A percentile compares a stretch with the other conserved stretches of the same genome.
Evolutionary conservation across 2,888 invertebrate species (phyloP).

Genomic region (Leucozona laternaria): DNA sequence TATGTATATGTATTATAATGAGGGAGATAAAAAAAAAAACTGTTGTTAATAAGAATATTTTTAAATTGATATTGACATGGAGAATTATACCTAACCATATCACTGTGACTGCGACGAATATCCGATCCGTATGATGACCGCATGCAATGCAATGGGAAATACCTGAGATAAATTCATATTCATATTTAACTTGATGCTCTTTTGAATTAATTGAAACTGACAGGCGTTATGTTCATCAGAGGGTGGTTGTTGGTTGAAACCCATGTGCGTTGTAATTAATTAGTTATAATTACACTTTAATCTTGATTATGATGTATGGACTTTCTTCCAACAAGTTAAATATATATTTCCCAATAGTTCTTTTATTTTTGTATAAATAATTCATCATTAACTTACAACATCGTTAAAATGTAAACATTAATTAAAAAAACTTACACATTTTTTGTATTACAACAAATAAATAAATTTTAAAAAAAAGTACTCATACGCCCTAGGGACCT

Average conservation of each 20-base stretch:
- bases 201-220: slow-evolving; percentile 32
- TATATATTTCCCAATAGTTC: background rate
- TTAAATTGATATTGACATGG: slow-evolving; percentile 8
- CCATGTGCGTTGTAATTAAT: slow-evolving; percentile 21
- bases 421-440: background rate
- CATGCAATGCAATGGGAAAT: slow-evolving; percentile 40
- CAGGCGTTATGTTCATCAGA: background rate
- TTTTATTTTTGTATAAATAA: background rate
- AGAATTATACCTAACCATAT: slow-evolving; percentile 6
- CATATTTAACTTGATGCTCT: background rate
- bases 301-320: background rate
- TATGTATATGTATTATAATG: too few relatives aligned
- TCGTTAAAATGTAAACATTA: background rate
- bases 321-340: background rate
- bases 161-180: slow-evolving; percentile 21
- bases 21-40: background rate
- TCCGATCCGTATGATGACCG: slow-evolving; percentile 35
- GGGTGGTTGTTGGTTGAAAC: background rate
- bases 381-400: background rate
- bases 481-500: background rate
- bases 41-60: slow-evolving; percentile 22
- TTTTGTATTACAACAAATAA: background rate
- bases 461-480: background rate
- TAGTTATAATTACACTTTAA: slow-evolving; percentile 15
- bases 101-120: slow-evolving; percentile 3